Conservation (phyloP, 2,888 invertebrate genomes). For the Oegoconia quadripuncta region DNA sequence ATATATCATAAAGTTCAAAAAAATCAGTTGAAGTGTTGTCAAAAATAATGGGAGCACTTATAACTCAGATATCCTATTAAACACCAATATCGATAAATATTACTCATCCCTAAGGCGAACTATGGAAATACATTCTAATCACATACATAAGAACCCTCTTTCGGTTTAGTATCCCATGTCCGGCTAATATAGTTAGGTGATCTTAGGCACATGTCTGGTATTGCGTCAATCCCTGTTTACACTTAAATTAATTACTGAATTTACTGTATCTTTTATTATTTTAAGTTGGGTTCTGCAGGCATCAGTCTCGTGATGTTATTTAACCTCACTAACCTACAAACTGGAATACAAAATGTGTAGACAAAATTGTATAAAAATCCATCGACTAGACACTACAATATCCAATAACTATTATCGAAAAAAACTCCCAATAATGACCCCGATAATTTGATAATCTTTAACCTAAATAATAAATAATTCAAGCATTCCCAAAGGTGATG, state of each 20-base stretch:
- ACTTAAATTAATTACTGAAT: slow-evolving; percentile 49
- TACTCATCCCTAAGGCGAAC: too few species aligned
- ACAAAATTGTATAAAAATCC: slow-evolving; percentile 43
- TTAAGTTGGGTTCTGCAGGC: slow-evolving; percentile 35
- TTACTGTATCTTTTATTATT: slow-evolving; percentile 29
- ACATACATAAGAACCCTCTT: too few species aligned
- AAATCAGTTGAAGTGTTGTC: too few species aligned
- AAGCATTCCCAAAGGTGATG: slow-evolving; percentile 42
- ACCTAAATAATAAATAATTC: slow-evolving; percentile 65
- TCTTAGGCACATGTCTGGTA: slow-evolving; percentile 51
- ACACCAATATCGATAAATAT: too few species aligned
- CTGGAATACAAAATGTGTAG: slow-evolving; percentile 24
- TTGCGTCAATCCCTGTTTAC: slow-evolving; percentile 61
- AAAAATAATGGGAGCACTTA: too few species aligned
- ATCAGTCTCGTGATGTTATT: slow-evolving; percentile 49
- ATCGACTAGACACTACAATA: slow-evolving; percentile 69
- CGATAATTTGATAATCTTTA: slow-evolving; percentile 36
- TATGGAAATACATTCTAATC: too few species aligned
- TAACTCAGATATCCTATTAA: too few species aligned
- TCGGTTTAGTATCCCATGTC: too few species aligned
- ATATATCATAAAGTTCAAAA: too few species aligned
- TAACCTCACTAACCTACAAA: slow-evolving; percentile 40
- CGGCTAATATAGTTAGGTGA: too few species aligned
- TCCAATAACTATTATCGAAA: slow-evolving; percentile 58
- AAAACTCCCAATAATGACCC: slow-evolving; percentile 39